Evolutionary conservation across 1,140 invertebrate species (phyloP).

Genomic region (Saccostrea glomerata): DNA sequence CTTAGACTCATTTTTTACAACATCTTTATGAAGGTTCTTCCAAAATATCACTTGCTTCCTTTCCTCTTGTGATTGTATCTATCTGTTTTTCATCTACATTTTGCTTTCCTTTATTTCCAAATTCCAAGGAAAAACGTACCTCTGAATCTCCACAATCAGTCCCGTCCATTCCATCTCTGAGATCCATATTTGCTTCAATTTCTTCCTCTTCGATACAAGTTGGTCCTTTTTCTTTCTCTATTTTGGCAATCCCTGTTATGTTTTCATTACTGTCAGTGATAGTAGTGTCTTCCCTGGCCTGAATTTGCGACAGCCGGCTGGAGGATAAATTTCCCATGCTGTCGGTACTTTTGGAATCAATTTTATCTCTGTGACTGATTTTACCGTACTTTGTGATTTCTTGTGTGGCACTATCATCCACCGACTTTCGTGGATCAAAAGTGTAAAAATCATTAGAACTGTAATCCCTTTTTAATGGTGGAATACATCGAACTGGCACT

Average conservation of each 20-base stretch:
- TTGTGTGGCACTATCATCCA: background rate
- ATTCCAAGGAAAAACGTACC: background rate
- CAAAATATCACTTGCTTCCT: background rate
- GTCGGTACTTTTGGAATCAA: background rate
- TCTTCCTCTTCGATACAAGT: background rate
- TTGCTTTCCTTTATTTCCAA: background rate
- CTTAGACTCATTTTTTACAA: background rate
- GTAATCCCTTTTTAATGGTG: background rate
- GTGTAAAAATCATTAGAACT: background rate
- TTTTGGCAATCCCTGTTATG: background rate
- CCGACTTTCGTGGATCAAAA: slow-evolving; percentile 1
- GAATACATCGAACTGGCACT: background rate
- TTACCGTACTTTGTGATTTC: background rate
- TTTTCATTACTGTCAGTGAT: background rate
- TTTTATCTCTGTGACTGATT: background rate
- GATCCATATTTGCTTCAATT: background rate
- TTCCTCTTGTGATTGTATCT: background rate
- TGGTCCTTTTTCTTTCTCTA: background rate
- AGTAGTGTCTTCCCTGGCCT: background rate
- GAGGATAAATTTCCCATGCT: background rate
- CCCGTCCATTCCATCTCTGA: background rate
- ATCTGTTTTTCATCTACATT: background rate
- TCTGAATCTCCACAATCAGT: background rate
- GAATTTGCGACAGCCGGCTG: background rate
- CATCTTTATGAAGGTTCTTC: background rate